Conservation (phyloP, 2,797 vertebrate genomes). For the Triplophysa bombifrons region DNA sequence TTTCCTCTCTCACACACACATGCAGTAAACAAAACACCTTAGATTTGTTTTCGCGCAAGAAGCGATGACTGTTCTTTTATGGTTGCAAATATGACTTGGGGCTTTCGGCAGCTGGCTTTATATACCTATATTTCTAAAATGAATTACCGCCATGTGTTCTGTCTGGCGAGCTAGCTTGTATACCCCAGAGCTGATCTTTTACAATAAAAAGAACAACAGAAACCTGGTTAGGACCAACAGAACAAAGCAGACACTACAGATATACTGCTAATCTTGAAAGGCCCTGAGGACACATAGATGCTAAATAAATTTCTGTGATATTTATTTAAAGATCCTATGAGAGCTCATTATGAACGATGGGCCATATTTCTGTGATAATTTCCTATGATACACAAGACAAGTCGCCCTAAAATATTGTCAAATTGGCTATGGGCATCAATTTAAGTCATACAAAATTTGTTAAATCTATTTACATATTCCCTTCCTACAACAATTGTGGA, state of each 20-base stretch:
- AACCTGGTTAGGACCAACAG: constrained; percentile 7
- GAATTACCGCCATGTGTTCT: background rate
- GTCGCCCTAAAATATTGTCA: background rate
- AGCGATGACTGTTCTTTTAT: constrained; percentile 11
- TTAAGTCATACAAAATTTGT: no score
- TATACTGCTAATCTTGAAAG: background rate
- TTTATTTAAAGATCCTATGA: no score
- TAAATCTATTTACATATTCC: no score
- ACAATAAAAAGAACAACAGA: constrained; percentile 27
- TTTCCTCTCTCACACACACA: constrained; percentile 48
- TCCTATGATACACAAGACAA: background rate
- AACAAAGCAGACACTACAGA: constrained; percentile 11
- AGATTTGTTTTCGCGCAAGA: constrained; percentile 10
- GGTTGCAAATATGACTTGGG: constrained; percentile 3
- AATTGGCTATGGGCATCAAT: background rate
- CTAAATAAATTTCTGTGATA: background rate
- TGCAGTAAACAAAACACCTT: constrained; percentile 15
- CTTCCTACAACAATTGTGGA: no score
- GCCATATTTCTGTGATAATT: no score
- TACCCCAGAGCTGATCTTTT: constrained; percentile 13
- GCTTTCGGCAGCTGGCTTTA: constrained; percentile 9
- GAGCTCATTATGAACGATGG: no score
- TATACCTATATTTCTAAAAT: constrained; percentile 19
- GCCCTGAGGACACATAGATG: background rate
- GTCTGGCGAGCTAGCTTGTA: constrained; percentile 9